Evolutionary conservation across 1,140 invertebrate genomes (phyloP), one percentile per base, ranked within the genome.

Genomic region (Oncopodura yosiiana): DNA sequence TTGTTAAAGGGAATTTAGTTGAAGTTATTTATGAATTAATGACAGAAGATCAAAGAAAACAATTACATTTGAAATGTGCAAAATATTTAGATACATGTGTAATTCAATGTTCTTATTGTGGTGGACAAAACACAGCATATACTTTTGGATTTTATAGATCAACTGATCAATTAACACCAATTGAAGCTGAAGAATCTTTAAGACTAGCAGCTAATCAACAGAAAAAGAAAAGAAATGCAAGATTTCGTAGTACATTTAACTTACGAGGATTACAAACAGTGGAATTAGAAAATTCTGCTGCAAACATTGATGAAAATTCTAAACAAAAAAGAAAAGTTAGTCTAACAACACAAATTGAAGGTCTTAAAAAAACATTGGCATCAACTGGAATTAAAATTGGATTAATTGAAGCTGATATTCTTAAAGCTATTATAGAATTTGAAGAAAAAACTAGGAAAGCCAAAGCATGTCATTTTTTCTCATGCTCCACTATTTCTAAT

Each of bases 21-120:
- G 58, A 61, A 27, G 59, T 64, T n/a, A 46, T 61, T 18, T 61
- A 61, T 24, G 62, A 52, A 29, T 21, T 61, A 12, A 46, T 64
- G 56, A 58, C 56, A 1, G 56, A 58, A 42, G 59, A 64, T 30
- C 53, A 58, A 24, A 26, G 56, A 34, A 43, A 49, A 36, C 50
- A 64, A 23, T 45, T 61, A 3, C 58, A 61, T 52, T 45, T 61
- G 36, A 52, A 57, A 51, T 58, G 56, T 12, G 59, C 56, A 0
- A 53, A 58, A 52, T 61, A 58, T 50, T 39, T 58, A 2, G 58
- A 61, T 34, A 45, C 55, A 2, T 34, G 41, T 21, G 18, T 37
- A 4, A 29, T 59, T 26, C 50, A 9, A 0, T 64, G 62, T 42
- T 29, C 32, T 12, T 42, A 30, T 30, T 58, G 56, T 49, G 62